Evolutionary conservation across 2,888 invertebrate species (phyloP).

Genomic region (Athrips mouffetella): DNA sequence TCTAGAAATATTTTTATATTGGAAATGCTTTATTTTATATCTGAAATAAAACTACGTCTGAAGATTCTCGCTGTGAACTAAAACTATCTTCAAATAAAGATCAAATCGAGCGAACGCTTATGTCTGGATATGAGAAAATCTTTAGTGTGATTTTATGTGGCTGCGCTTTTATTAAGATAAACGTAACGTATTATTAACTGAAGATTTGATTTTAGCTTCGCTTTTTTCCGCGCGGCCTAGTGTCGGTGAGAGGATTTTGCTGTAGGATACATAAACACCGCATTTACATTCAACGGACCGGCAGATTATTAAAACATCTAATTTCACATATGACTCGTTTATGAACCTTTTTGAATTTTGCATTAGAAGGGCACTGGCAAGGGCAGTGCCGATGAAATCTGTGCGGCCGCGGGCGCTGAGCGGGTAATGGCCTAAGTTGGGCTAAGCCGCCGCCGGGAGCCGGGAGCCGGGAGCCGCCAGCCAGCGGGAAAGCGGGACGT

Average conservation of each 20-base stretch:
- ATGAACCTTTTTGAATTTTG: constrained; percentile 18
- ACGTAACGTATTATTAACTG: neutral
- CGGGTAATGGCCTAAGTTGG: constrained; percentile 68
- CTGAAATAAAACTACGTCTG: constrained; percentile 13
- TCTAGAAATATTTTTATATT: constrained; percentile 9
- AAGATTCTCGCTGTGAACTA: constrained; percentile 9
- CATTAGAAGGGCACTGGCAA: constrained; percentile 15
- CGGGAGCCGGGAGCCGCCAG: constrained; percentile 17
- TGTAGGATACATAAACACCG: neutral
- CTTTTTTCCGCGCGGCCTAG: neutral
- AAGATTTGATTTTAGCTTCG: constrained; percentile 1
- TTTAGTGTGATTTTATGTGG: constrained; percentile 6
- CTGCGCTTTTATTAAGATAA: neutral
- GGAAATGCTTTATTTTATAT: constrained; percentile 13
- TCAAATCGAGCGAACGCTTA: constrained; percentile 5
- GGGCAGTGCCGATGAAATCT: constrained; percentile 35
- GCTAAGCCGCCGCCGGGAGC: constrained; percentile 43
- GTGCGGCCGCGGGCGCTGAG: constrained; percentile 37
- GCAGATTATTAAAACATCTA: constrained; percentile 10
- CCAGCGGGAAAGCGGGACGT: constrained; percentile 58
- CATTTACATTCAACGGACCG: constrained; percentile 5
- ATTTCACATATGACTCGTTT: constrained; percentile 12
- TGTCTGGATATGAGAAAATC: constrained; percentile 8
- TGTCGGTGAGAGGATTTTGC: neutral
- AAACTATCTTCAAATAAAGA: constrained; percentile 11